Percentiles rank a stretch among this genome's conserved stretches.
These are phyloP conservation scores for Cephalopholis sonnerati DNA, from an alignment of 2,113 vertebrate species.

Conservation along the genomic window DNA sequence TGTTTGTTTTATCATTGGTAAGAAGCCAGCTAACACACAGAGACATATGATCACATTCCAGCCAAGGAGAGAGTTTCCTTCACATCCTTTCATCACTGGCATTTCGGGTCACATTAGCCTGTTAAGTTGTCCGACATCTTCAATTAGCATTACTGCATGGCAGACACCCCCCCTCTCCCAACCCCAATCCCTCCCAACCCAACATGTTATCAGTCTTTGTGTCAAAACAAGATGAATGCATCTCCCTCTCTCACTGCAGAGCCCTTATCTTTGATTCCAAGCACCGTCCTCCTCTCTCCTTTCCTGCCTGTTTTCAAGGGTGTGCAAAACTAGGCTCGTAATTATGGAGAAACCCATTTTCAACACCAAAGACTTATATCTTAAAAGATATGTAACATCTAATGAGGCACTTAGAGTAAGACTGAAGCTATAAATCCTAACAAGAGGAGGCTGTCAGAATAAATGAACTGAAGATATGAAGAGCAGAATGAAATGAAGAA, in stretches of 20 bases:
- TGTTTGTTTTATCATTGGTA: background rate
- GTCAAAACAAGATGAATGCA: conserved; percentile 79
- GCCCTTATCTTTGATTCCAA: conserved; percentile 66
- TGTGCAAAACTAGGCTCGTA: conserved; percentile 43
- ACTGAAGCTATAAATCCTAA: conserved; percentile 36
- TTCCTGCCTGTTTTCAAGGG: conserved; percentile 55
- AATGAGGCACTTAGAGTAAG: conserved; percentile 25
- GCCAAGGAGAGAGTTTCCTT: background rate
- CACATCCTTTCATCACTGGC: background rate
- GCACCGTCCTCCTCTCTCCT: conserved; percentile 29
- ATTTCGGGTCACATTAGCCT: conserved; percentile 47
- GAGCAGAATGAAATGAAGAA: background rate
- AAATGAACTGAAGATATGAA: background rate
- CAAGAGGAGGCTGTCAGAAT: conserved; percentile 31
- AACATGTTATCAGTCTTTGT: conserved; percentile 67
- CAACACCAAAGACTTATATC: conserved; percentile 37
- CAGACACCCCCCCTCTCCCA: background rate
- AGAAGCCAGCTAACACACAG: background rate
- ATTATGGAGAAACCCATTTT: conserved; percentile 51
- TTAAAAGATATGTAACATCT: conserved; percentile 35
- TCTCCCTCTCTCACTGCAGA: conserved; percentile 48
- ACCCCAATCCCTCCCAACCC: background rate
- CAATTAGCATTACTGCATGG: conserved; percentile 34
- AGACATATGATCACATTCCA: background rate
- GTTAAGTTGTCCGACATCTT: conserved; percentile 49